Base-by-base conservation (phyloP, 2,888 invertebrate genomes). In the Heteromurus nitidus region DNA sequence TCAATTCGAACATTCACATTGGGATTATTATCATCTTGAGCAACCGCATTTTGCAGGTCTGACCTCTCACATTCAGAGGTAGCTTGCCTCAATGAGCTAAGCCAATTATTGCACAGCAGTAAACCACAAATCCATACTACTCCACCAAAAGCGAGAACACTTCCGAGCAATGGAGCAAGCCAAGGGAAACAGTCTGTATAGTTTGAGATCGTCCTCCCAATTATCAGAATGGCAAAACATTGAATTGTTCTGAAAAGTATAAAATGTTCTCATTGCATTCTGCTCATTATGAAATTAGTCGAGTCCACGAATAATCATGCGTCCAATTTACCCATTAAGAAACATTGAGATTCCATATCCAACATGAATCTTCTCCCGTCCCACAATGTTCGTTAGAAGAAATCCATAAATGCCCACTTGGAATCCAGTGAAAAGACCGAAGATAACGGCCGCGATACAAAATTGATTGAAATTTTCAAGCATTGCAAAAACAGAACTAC, bases 301-400 rank as follows among this genome's bases (percentile, higher is more conserved):
- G 50, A 50, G 18, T 7, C n/a, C 5, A 50, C 7, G 5, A 13
- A n/a, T 58, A 24, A n/a, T 28, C 58, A 26, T 24, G 3, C 28
- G 28, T 24, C 50, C 18, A 22, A 24, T 13, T 64, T 69, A 82
- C 84, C 84, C 84, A 68, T 82, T 84, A 1, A 82, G n/a, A 18
- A 84, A 42, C 82, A 84, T 82, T 18, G 75, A 58, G 20, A 82
- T 58, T 20, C 82, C 84, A 80, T 82, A 84, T 24, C 84, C 84
- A 0, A 69, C 67, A 44, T 76, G 84, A 20, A 84, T 79, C 22
- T 72, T 42, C 18, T 64, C 62, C 16, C 75, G 36, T 5, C 84
- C 84, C 3, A 84, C 79, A 75, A 82, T 64, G 5, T 80, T 75
- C 26, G 79, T 75, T 0, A 84, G 80, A 2, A 84, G 65, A n/a